Conservation (phyloP, 1,140 invertebrate species). For the Polypedilum vanderplanki region DNA sequence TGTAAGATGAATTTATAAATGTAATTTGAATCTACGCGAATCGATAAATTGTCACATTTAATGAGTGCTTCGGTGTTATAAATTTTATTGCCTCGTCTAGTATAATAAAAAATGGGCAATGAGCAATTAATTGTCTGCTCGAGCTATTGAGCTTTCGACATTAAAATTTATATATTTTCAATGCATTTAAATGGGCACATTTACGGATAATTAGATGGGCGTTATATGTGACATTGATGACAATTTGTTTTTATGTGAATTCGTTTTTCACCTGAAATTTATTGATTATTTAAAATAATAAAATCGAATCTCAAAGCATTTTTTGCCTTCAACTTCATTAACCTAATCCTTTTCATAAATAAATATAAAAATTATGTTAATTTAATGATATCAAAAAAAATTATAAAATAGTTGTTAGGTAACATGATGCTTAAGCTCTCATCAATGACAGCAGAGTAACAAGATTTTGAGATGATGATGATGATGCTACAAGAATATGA, state of each 20-base stretch:
- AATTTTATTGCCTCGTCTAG: background rate
- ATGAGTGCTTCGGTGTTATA: constrained; percentile 2
- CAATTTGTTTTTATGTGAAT: background rate
- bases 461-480: background rate
- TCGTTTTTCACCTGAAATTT: background rate
- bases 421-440: no score
- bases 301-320: no score
- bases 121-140: constrained; percentile 1
- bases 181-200: background rate
- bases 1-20: background rate
- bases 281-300: no score
- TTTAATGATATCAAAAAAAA: no score
- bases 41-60: background rate
- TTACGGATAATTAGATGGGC: background rate
- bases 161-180: background rate
- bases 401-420: no score
- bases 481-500: background rate
- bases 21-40: background rate
- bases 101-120: background rate
- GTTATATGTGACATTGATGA: background rate
- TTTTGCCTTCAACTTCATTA: no score
- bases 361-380: no score
- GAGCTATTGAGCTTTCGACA: background rate
- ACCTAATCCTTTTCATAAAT: no score
- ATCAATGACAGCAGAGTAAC: no score